Base-by-base conservation (phyloP, 2,113 vertebrate species). In the Oceanites oceanicus region DNA sequence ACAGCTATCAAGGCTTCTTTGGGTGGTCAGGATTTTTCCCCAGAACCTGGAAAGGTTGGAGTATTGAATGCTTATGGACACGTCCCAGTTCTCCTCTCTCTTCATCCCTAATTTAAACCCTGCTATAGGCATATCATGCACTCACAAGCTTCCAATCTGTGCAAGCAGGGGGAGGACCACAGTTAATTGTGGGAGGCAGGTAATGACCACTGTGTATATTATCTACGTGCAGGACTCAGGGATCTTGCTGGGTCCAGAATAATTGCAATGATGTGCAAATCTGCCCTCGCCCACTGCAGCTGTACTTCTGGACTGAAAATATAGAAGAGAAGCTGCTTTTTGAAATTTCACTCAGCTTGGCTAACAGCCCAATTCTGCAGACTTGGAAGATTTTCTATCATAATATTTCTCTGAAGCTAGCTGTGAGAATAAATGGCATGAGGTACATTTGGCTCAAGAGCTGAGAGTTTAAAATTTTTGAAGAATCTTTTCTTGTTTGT, bases 391-490 rank as follows among this genome's bases (percentile, higher is more conserved):
- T 73, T 93, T 97, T 96, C 96, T 92, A 63, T 92, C 89, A 87
- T 68, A 97, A 89, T 94, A 93, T 97, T 96, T 97, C 94, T 94
- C 92, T 94, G 87, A 94, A 94, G 74, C 61, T 90, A 88, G 63
- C 96, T 97, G 93, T 91, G 86, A 82, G 93, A 95, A 92, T 90
- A 96, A 96, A 91, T 85, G 93, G 63, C 87, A 85, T 62, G 90
- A 95, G 86, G 70, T 85, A 82, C 68, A 50, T 85, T 95, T 97
- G 93, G 77, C 94, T 94, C 84, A 73, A 76, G 81, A 91, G 88
- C 79, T 92, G 73, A 89, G 92, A 86, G 66, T 70, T 92, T 94
- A 79, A 87, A 34, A 84, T 90, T 91, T 87, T 62, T 92, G 76
- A 88, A 89, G 70, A 85, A 45, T 87, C 58, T 87, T 92, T 82